Evolutionary conservation across 2,888 invertebrate genomes (phyloP), one percentile per base, ranked within the genome.

Genomic region (Xiphydria camelus): DNA sequence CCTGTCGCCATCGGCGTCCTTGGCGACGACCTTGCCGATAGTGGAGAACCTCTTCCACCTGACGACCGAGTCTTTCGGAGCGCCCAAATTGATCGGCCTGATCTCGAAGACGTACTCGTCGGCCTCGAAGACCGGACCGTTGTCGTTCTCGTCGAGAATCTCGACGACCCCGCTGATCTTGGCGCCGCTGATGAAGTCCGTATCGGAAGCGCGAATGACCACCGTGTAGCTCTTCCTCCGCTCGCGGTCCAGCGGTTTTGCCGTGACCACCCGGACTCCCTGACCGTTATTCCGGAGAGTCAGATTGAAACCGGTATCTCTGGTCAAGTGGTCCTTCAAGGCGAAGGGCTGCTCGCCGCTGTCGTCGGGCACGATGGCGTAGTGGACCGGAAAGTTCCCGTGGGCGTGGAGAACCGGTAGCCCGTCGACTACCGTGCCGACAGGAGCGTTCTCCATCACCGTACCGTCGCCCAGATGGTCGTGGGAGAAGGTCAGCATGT

Each of bases 111-210:
- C 83, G 71, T 94, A 94, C 35, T 88, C 80, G 46, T 83, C 82
- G 55, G 87, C 83, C 25, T 86, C 85, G 73, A 95, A 94, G 23
- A 88, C 80, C 1, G 95, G 96, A 50, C 88, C 85, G 73, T 96
- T 95, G 75, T 96, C 96, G 73, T 96, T 96, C 72, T 90, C 90
- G 70, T 96, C 94, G 17, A 85, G 78, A 18, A 97, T 83, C 14
- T 83, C 82, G 25, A 96, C 63, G 3, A 53, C 7, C 7, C 95
- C 82, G 54, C 86, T 87, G n/a, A 91, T 85, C 18, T 85, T 83
- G 0, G 91, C 90, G 59, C 86, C 88, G 73, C 91, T 92, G 35
- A 90, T 83, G 31, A 88, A 90, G 58, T 86, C 84, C 18, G 85
- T 80, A 68, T 93, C 92, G 7, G 86, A 85, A 0, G 93, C 94